phyloP scores from a whole-genome alignment of 2,113 vertebrate genomes.

The Hippolais icterina region DNA sequence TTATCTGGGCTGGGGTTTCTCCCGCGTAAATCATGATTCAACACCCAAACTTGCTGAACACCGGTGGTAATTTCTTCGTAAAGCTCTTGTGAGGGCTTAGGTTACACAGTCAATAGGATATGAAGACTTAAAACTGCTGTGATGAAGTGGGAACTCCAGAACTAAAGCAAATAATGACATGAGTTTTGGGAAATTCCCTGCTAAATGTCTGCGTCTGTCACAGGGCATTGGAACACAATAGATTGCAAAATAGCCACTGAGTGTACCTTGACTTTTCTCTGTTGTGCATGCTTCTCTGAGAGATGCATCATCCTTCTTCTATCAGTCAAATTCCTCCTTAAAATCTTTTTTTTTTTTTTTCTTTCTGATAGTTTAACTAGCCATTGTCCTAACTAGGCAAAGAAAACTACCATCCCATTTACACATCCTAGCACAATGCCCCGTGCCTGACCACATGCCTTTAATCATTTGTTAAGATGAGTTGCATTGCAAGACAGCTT shows the following conservation, averaged over 20 bases:
- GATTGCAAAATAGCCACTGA: background rate
- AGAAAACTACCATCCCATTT: background rate
- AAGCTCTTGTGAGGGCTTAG: background rate
- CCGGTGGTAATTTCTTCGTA: background rate
- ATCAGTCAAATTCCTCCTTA: background rate
- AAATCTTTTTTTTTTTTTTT: background rate
- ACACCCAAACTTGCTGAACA: background rate
- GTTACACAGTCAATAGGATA: background rate
- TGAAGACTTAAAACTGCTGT: background rate
- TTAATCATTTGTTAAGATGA: background rate
- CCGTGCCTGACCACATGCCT: background rate
- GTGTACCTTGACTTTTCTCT: background rate
- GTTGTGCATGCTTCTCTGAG: background rate
- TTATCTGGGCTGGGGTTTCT: background rate
- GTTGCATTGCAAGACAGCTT: background rate
- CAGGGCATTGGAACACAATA: background rate
- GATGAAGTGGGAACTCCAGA: background rate
- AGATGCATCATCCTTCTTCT: background rate
- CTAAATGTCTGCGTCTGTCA: background rate
- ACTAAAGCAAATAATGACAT: background rate
- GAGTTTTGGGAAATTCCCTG: background rate
- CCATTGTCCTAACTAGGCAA: background rate
- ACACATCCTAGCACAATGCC: background rate
- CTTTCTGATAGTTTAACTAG: background rate
- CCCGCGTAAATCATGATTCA: background rate